These are phyloP conservation scores for Taenioides sp. DNA, from an alignment of 2,797 vertebrate genomes.

Conservation along the genomic window DNA sequence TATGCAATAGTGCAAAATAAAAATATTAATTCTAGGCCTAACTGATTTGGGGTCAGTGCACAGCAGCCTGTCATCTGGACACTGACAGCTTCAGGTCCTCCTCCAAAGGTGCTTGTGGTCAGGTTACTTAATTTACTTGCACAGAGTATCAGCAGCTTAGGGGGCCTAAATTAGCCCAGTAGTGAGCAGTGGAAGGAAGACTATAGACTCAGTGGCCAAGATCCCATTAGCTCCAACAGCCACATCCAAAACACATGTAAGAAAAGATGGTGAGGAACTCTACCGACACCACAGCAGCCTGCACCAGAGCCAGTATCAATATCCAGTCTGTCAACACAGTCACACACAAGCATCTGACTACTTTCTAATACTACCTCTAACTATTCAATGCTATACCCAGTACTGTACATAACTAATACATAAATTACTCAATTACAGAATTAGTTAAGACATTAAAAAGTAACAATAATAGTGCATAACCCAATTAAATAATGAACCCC, in stretches of 20 bases:
- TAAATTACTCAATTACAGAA: no score
- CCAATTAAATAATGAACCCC: background rate
- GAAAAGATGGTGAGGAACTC: constrained; percentile 25
- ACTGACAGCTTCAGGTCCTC: constrained; percentile 19
- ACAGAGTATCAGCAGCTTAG: constrained; percentile 64
- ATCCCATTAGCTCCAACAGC: constrained; percentile 56
- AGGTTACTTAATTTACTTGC: constrained; percentile 56
- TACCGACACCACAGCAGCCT: constrained; percentile 9
- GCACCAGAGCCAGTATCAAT: constrained; percentile 17
- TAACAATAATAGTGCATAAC: background rate
- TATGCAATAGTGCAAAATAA: background rate
- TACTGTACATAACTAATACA: no score
- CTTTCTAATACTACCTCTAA: background rate
- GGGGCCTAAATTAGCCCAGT: constrained; percentile 62
- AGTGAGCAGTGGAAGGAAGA: constrained; percentile 30
- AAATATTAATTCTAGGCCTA: background rate
- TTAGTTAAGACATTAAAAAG: no score
- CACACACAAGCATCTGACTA: background rate
- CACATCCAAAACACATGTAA: constrained; percentile 15
- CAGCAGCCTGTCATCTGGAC: background rate
- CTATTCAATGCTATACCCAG: background rate
- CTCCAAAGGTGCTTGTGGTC: constrained; percentile 16
- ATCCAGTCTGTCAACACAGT: constrained; percentile 18
- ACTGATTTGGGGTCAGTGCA: background rate
- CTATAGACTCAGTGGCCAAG: constrained; percentile 39